Evolutionary conservation across 2,888 invertebrate species (phyloP).

Genomic region (Plemyria rubiginata): DNA sequence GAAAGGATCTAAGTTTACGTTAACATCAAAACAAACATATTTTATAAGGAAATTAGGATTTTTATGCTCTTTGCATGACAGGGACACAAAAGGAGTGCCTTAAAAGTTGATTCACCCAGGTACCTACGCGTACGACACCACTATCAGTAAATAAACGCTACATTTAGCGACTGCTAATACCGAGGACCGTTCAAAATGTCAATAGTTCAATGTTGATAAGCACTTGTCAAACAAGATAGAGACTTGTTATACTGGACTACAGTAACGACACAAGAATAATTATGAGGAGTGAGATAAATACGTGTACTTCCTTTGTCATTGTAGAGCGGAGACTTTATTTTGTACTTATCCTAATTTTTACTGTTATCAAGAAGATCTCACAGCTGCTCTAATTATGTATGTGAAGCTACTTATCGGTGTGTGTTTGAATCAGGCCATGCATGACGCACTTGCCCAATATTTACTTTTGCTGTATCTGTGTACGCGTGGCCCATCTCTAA

Average conservation of each 20-base stretch:
- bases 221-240: constrained; percentile 5
- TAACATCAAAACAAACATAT: no score
- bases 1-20: no score
- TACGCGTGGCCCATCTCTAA: not conserved
- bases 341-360: not conserved
- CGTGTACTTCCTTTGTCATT: no score
- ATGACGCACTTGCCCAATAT: constrained; percentile 21
- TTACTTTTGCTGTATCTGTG: not conserved
- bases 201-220: constrained; percentile 25
- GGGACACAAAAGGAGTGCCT: no score
- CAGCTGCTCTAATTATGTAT: no score
- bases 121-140: not conserved
- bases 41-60: no score
- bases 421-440: constrained; percentile 6
- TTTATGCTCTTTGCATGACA: no score
- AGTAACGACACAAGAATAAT: not conserved
- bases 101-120: no score
- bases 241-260: not conserved
- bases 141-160: constrained; percentile 11
- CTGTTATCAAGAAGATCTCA: not conserved
- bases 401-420: not conserved
- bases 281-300: not conserved
- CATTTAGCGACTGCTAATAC: constrained; percentile 9
- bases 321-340: no score
- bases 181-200: constrained; percentile 14